A percentile compares a stretch with the other conserved stretches of the same genome.
Conservation (phyloP, 2,888 invertebrate species). For the Lagria hirta region DNA sequence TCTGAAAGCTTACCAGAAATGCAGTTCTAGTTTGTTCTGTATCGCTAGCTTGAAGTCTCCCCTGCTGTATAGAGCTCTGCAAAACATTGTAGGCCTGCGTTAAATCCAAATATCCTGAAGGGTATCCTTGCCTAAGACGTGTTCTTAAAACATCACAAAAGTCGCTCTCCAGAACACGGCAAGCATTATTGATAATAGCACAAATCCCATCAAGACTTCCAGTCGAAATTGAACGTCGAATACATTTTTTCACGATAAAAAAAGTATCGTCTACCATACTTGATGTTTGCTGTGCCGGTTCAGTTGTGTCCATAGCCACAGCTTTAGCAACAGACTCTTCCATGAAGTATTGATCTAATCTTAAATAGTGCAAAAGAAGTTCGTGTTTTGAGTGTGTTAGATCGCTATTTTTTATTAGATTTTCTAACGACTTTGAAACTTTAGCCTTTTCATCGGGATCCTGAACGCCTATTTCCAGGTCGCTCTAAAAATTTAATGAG, state of each 20-base stretch:
- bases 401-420: constrained; percentile 70
- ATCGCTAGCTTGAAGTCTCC: constrained; percentile 75
- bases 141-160: constrained; percentile 73
- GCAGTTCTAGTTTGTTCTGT: constrained; percentile 74
- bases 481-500: constrained; percentile 54
- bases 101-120: constrained; percentile 74
- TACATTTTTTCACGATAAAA: constrained; percentile 94
- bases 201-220: constrained; percentile 95
- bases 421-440: constrained; percentile 60
- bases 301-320: constrained; percentile 73
- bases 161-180: constrained; percentile 82
- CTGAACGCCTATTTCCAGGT: constrained; percentile 63
- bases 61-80: constrained; percentile 77
- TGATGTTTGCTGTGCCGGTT: constrained; percentile 73
- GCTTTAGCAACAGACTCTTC: constrained; percentile 94
- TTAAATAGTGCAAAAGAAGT: constrained; percentile 82
- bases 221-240: constrained; percentile 87
- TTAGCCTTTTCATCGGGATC: constrained; percentile 56
- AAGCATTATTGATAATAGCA: constrained; percentile 93
- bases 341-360: constrained; percentile 92
- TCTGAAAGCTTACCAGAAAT: constrained; percentile 65
- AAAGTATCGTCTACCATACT: constrained; percentile 98
- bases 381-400: constrained; percentile 79
- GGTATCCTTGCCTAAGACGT: constrained; percentile 76
- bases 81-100: constrained; percentile 83